Evolutionary conservation across 2,113 vertebrate genomes (phyloP).

Genomic region (Pachyramphus minor): DNA sequence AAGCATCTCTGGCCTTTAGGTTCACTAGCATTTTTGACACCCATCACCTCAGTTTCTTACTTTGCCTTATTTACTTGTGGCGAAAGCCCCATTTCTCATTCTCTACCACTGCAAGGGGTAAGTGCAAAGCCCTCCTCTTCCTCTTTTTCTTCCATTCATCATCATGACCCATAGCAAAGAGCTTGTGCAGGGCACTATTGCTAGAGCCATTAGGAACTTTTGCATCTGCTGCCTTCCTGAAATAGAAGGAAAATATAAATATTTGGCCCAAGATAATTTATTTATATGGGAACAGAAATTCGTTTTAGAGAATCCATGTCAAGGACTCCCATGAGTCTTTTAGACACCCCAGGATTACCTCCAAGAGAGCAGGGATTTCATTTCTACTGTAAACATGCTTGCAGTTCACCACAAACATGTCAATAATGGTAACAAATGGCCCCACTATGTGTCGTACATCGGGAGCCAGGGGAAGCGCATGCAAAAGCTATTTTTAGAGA

Average conservation of each 20-base stretch:
- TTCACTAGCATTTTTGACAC: slow-evolving; percentile 18
- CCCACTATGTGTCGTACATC: not conserved
- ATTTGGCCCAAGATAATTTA: slow-evolving; percentile 20
- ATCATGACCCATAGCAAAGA: not conserved
- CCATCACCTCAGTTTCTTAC: not conserved
- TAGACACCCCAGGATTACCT: slow-evolving; percentile 26
- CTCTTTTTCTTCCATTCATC: not conserved
- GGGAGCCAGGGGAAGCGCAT: not conserved
- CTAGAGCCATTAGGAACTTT: not conserved
- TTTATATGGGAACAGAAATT: slow-evolving; percentile 22
- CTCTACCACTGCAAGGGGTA: not conserved
- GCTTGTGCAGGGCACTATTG: not conserved
- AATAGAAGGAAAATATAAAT: not conserved
- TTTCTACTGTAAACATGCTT: not conserved
- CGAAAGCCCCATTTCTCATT: slow-evolving; percentile 4
- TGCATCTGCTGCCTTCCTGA: not conserved
- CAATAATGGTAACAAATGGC: slow-evolving; percentile 45
- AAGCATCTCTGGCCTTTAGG: slow-evolving; percentile 48
- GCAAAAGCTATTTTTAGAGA: not conserved
- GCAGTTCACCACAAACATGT: slow-evolving; percentile 37
- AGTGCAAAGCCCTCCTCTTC: not conserved
- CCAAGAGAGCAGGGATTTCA: slow-evolving; percentile 39
- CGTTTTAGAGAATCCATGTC: slow-evolving; percentile 14
- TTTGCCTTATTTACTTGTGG: not conserved
- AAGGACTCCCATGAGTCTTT: slow-evolving; percentile 21